Conservation (phyloP, 2,888 invertebrate genomes). For the Polyommatus icarus region DNA sequence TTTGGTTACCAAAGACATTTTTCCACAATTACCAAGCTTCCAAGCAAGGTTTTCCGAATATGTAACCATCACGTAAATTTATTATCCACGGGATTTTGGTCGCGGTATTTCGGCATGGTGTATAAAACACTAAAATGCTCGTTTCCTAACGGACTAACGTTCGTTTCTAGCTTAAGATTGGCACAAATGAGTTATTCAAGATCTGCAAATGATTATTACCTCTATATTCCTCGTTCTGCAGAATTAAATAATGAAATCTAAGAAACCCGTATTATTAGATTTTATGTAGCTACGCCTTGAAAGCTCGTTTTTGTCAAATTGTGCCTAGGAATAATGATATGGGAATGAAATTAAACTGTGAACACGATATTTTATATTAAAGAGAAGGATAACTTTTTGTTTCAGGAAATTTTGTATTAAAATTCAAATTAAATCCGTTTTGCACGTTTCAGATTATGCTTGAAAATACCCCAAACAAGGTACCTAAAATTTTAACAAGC, state of each 20-base stretch:
- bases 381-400: background rate
- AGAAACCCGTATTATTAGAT: constrained; percentile 1
- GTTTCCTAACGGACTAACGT: constrained; percentile 9
- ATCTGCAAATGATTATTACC: background rate
- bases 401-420: background rate
- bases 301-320: constrained; percentile 21
- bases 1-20: too few species aligned
- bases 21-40: too few species aligned
- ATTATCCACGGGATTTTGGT: background rate
- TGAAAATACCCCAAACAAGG: too few species aligned
- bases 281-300: constrained; percentile 3
- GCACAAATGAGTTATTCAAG: constrained; percentile 22
- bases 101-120: background rate
- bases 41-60: background rate
- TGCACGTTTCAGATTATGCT: too few species aligned
- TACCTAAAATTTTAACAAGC: too few species aligned
- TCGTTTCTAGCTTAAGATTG: constrained; percentile 9
- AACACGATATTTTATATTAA: background rate
- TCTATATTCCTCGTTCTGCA: background rate
- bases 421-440: too few species aligned
- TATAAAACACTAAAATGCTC: constrained; percentile 1
- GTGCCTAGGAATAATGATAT: background rate
- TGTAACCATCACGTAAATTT: background rate
- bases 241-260: background rate
- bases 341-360: constrained; percentile 18